phyloP scores from a whole-genome alignment of 2,113 vertebrate genomes.

The Telmatochromis sp. region DNA sequence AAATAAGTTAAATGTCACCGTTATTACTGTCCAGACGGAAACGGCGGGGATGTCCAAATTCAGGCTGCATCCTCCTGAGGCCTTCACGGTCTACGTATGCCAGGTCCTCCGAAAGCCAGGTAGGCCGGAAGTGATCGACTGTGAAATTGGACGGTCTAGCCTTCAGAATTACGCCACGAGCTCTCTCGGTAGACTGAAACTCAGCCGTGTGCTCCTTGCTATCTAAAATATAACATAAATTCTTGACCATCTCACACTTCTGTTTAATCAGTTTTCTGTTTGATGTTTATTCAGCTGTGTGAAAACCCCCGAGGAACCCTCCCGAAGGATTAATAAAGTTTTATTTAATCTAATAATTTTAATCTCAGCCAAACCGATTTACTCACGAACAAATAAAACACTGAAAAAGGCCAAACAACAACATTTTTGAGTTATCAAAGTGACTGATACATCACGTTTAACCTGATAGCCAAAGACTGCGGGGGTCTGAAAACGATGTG shows the following conservation, averaged over 20 bases:
- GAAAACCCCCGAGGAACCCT: accelerated
- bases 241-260: neutral
- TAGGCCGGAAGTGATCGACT: neutral
- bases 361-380: neutral
- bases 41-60: neutral
- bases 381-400: neutral
- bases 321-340: neutral
- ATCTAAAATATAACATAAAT: neutral
- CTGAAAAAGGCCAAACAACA: neutral
- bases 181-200: neutral
- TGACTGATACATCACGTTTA: neutral
- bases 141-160: neutral
- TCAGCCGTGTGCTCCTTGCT: neutral
- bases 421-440: neutral
- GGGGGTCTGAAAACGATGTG: neutral
- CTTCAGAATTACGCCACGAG: neutral
- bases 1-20: neutral
- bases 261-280: neutral
- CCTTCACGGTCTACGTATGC: neutral
- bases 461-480: neutral
- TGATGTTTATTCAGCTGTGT: neutral
- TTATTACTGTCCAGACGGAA: neutral
- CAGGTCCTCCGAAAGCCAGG: neutral
- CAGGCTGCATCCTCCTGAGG: neutral
- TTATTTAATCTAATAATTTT: neutral